Base-by-base conservation (phyloP, 2,888 invertebrate genomes). In the Synergus umbraculus region DNA sequence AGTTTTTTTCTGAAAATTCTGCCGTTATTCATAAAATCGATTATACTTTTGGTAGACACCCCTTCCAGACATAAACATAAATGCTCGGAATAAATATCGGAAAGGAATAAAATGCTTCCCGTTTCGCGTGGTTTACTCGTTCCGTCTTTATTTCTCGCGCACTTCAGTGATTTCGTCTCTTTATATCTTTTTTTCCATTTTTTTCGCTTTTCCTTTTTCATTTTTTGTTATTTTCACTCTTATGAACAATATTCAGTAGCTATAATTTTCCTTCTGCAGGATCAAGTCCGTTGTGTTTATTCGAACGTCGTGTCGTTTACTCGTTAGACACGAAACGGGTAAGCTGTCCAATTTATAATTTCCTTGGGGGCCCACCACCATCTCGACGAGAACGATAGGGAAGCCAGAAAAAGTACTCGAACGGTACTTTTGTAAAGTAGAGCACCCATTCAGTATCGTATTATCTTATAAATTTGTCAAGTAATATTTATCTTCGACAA, bases 341-440 rank as follows among this genome's bases (percentile, higher is more conserved):
- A 82, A 80, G 76, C 83, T 82, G 81, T 85, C 84, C 85, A 84
- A 85, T 85, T 84, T 85, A 82, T 85, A 85, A 85, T 85, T 85
- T 85, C 85, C 84, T 84, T 80, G 76, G 85, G 85, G 85, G 82
- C 67, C 22, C 10, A 44, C 54, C n/a, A 43, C 13, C 13, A 66
- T 43, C 43, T 37, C 43, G 3, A 66, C 13, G n/a, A 66, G 10
- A n/a, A 41, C 43, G 29, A 65, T 15, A 37, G 41, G 43, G 15
- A 37, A 63, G 29, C 15, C 15, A 54, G 49, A 54, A 54, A 54
- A 60, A 5, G 1, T 12, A 60, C 18, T 10, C 0, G 37, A 37
- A 37, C 5, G 37, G 37, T 37, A 58, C 41, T 13, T 41, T 43
- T 66, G 10, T 66, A 18, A 8, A 43, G 43, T 43, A 43, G 37